Evolutionary conservation across 2,888 invertebrate species (phyloP).

Genomic region (Amblyjoppa fuscipennis): DNA sequence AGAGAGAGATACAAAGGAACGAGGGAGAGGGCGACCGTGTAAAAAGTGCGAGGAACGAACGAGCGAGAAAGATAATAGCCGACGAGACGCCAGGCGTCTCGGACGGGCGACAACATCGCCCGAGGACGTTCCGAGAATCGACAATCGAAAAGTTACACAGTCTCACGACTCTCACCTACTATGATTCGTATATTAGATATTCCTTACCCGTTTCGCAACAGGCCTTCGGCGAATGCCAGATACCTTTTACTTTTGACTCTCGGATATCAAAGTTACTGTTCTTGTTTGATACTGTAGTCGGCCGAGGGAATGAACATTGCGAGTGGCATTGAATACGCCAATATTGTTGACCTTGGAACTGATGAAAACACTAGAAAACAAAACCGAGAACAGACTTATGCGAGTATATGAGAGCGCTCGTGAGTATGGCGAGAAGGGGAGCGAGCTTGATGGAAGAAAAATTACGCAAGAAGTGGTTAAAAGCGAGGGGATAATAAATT

Average conservation of each 20-base stretch:
- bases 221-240: background rate
- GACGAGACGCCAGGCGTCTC: constrained; percentile 49
- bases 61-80: constrained; percentile 15
- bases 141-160: constrained; percentile 66
- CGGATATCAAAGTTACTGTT: background rate
- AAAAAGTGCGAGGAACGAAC: constrained; percentile 13
- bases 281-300: background rate
- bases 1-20: background rate
- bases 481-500: too few relatives aligned
- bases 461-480: too few relatives aligned
- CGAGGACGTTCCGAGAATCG: constrained; percentile 61
- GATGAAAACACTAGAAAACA: too few relatives aligned
- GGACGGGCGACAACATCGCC: constrained; percentile 35
- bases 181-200: background rate
- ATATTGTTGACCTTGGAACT: background rate
- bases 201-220: background rate
- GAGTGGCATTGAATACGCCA: background rate
- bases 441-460: too few relatives aligned
- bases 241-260: background rate
- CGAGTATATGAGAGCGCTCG: too few relatives aligned
- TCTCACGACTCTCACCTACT: constrained; percentile 4
- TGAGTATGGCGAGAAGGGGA: too few relatives aligned
- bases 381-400: too few relatives aligned
- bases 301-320: background rate
- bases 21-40: background rate